These are phyloP conservation scores for Aporophyla lueneburgensis DNA, from an alignment of 2,888 invertebrate species.

Conservation along the genomic window DNA sequence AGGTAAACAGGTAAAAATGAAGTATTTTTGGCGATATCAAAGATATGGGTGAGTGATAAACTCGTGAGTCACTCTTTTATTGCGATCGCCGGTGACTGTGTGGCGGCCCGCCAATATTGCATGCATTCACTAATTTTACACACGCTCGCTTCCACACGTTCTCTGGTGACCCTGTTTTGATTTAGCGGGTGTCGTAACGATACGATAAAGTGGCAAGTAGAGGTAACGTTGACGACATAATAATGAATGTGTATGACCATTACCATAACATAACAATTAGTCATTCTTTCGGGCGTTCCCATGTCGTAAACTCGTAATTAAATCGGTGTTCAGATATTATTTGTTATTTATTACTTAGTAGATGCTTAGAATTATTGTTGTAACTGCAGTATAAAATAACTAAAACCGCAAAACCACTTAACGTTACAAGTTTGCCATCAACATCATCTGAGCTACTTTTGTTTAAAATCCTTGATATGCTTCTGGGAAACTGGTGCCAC, in stretches of 20 bases:
- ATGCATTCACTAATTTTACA: slow-evolving; percentile 56
- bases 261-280: slow-evolving; percentile 47
- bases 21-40: slow-evolving; percentile 43
- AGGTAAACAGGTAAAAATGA: slow-evolving; percentile 40
- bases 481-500: background rate
- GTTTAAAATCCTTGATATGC: background rate
- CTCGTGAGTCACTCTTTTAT: slow-evolving; percentile 51
- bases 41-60: slow-evolving; percentile 58
- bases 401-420: slow-evolving; percentile 12
- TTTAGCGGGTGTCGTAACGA: slow-evolving; percentile 50
- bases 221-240: slow-evolving; percentile 14
- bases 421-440: background rate
- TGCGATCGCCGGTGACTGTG: slow-evolving; percentile 59
- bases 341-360: background rate
- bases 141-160: slow-evolving; percentile 37
- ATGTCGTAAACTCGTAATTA: slow-evolving; percentile 15
- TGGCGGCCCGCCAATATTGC: slow-evolving; percentile 55
- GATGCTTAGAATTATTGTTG: background rate
- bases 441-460: background rate
- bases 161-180: slow-evolving; percentile 58
- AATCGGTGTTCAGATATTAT: slow-evolving; percentile 8
- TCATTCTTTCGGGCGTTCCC: slow-evolving; percentile 30
- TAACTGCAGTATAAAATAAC: background rate
- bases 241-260: slow-evolving; percentile 18
- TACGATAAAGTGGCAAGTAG: slow-evolving; percentile 5